These are phyloP conservation scores for Megalonaias nervosa DNA, from an alignment of 1,140 invertebrate genomes.

Conservation along the genomic window DNA sequence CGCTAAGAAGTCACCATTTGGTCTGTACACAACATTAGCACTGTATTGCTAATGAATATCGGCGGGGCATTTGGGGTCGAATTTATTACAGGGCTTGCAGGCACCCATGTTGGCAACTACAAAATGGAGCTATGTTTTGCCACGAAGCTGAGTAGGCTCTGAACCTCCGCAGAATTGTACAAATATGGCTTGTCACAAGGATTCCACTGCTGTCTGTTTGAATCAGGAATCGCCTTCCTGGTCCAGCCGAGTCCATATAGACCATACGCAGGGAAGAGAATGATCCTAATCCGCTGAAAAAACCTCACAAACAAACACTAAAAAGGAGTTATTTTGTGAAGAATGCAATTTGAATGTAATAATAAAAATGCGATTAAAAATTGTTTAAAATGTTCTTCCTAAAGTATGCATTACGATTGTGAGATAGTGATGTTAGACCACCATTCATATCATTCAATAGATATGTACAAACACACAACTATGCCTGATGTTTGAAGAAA, in stretches of 20 bases:
- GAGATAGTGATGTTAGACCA: no score
- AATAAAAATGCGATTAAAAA: no score
- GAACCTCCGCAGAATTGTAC: constrained; percentile 39
- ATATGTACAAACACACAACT: no score
- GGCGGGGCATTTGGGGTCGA: constrained; percentile 72
- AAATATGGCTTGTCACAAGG: constrained; percentile 41
- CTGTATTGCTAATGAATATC: constrained; percentile 78
- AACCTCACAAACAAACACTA: neutral
- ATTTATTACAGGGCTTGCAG: constrained; percentile 72
- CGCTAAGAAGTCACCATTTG: constrained; percentile 75
- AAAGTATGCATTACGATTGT: no score
- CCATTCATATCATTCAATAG: no score
- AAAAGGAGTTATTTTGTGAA: neutral
- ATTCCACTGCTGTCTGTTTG: constrained; percentile 38
- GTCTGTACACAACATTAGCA: constrained; percentile 83
- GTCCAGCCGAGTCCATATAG: constrained; percentile 66
- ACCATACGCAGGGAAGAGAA: constrained; percentile 87
- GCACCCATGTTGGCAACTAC: constrained; percentile 84
- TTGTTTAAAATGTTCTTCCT: no score
- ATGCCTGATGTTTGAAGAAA: no score
- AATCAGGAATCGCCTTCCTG: constrained; percentile 45
- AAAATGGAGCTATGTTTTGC: constrained; percentile 73
- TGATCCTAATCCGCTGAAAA: constrained; percentile 80
- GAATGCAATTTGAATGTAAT: no score
- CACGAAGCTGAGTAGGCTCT: constrained; percentile 72